These are phyloP conservation scores for Thymelicus acteon DNA, from an alignment of 2,888 invertebrate species.

Conservation along the genomic window DNA sequence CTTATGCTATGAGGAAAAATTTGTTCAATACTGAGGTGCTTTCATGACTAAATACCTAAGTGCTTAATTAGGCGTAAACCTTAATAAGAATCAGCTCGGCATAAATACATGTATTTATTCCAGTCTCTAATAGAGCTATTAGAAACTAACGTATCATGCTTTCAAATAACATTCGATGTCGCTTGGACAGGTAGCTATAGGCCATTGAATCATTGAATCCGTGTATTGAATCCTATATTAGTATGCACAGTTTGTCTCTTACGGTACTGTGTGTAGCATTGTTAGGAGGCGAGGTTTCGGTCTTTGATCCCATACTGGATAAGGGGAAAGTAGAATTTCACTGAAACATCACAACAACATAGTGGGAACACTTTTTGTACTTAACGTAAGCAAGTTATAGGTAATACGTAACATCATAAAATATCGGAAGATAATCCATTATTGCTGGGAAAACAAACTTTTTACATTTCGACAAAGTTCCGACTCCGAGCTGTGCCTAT, in stretches of 20 bases:
- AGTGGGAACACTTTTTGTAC: conserved; percentile 42
- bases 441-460: too few relatives aligned
- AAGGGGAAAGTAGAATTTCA: conserved; percentile 75
- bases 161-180: not conserved
- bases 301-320: conserved; percentile 65
- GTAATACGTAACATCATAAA: too few relatives aligned
- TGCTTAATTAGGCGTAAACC: too few relatives aligned
- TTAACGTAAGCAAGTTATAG: too few relatives aligned
- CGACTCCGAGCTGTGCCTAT: too few relatives aligned
- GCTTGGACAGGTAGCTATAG: conserved; percentile 9
- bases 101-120: conserved; percentile 15
- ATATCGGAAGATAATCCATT: not conserved
- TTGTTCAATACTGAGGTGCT: too few relatives aligned
- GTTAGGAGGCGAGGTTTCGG: conserved; percentile 53
- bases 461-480: too few relatives aligned
- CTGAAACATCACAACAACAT: conserved; percentile 48
- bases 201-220: conserved; percentile 14
- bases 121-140: conserved; percentile 29
- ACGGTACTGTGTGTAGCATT: conserved; percentile 66
- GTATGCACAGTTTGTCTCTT: conserved; percentile 59
- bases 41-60: too few relatives aligned
- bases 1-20: too few relatives aligned
- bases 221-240: conserved; percentile 53
- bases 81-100: not conserved
- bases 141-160: conserved; percentile 31